Evolutionary conservation across 2,888 invertebrate genomes (phyloP).

Genomic region (Xylocampa areola): DNA sequence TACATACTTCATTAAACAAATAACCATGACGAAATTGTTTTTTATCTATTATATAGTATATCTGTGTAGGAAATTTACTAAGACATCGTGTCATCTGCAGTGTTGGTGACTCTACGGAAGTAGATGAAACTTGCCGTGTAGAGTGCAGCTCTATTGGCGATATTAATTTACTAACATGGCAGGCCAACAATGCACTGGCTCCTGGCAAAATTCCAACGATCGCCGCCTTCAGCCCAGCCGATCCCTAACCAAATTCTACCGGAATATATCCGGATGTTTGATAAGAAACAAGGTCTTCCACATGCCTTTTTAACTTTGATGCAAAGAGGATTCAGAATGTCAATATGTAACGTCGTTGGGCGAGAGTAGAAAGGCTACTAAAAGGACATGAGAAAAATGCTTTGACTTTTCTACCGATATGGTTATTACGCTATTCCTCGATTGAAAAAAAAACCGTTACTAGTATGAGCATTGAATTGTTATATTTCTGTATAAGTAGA

Average conservation of each 20-base stretch:
- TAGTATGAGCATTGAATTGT: neutral
- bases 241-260: conserved; percentile 67
- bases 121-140: conserved; percentile 66
- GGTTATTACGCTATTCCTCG: neutral
- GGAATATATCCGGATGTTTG: conserved; percentile 70
- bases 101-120: conserved; percentile 29
- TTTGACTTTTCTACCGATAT: conserved; percentile 40
- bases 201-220: conserved; percentile 81
- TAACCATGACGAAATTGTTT: neutral
- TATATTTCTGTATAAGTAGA: neutral
- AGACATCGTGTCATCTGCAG: neutral
- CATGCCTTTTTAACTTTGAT: conserved; percentile 60
- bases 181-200: conserved; percentile 77
- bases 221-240: conserved; percentile 59
- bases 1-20: too few relatives aligned
- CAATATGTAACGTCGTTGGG: conserved; percentile 38
- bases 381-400: conserved; percentile 50
- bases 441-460: conserved; percentile 4
- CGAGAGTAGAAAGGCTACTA: conserved; percentile 22
- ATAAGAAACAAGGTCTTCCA: conserved; percentile 69
- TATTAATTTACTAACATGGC: conserved; percentile 85
- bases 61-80: neutral
- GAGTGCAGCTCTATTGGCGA: conserved; percentile 74
- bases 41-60: neutral
- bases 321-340: conserved; percentile 51